Base-by-base conservation (phyloP, 2,797 vertebrate species). In the Ambastaia sidthimunki region DNA sequence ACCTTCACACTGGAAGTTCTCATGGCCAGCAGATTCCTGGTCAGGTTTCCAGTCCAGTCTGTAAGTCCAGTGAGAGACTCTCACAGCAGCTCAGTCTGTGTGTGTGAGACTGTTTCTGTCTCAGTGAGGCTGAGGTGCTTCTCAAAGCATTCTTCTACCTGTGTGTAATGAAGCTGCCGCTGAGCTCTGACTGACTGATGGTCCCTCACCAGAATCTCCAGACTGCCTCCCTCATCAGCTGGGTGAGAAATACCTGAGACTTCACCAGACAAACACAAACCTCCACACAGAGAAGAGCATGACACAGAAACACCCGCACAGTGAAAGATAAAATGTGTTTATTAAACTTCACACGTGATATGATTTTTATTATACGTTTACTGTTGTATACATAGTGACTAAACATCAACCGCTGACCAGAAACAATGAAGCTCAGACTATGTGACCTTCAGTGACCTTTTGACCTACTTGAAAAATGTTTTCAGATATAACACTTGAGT, bases 231-330 rank as follows among this genome's bases (percentile, higher is more conserved):
- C 82, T 84, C 90, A 86, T 90, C 92, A 90, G 71, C 87, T 83
- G 74, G 82, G 89, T 94, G 91, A 94, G 90, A 95, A 94, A 94
- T 94, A 90, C 81, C 90, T 85, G 85, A 87, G 57, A 28, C 66
- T 68, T 80, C 75, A 52, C 77, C 60, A 77, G 79, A 79, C 71
- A 87, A 75, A 84, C 86, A 84, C 57, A 67, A 72, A 62, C 47
- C 19, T 60, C 12, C 13, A 59, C 15, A 80, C 72, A 81, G 73
- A 79, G 41, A 85, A 23, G 11, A 59, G 25, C 23, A 44, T 11
- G 41, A 11, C 10, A 10, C 41, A 44, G 1, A 10, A 44, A 44
- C 10, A 44, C 9, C 9, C 7, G 9, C 41, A 44, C 41, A 44
- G 9, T 10, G 41, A 44, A 37, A 37, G 2, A 44, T 44, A 44